phyloP scores from a whole-genome alignment of 2,797 vertebrate species.

The Dicrostonyx torquatus region DNA sequence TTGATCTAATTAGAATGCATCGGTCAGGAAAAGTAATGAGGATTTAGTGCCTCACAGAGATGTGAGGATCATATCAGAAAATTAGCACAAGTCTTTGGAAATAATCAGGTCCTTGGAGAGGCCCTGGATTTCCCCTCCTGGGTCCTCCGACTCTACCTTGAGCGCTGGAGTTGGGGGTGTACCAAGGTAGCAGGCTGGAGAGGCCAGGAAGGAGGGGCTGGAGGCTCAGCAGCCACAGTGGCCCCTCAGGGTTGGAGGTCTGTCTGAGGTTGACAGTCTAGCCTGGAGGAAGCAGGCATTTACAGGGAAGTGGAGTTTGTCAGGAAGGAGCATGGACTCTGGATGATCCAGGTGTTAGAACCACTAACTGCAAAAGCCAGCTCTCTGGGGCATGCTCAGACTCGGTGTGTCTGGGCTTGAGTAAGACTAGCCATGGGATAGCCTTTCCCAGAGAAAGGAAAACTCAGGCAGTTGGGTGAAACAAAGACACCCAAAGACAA shows the following conservation, averaged over 20 bases:
- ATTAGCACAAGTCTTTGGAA: constrained; percentile 88
- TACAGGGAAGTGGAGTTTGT: not conserved
- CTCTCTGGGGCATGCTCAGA: not conserved
- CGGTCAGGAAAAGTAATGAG: constrained; percentile 91
- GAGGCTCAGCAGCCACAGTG: not conserved
- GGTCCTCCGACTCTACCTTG: constrained; percentile 62
- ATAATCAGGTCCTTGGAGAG: constrained; percentile 87
- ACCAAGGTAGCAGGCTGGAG: not conserved
- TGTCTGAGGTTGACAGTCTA: not conserved
- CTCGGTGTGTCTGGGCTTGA: not conserved
- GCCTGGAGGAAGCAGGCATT: not conserved
- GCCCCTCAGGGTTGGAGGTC: not conserved
- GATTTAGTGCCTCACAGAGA: constrained; percentile 89
- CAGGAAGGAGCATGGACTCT: not conserved
- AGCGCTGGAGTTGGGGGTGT: constrained; percentile 53
- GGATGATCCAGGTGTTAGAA: not conserved
- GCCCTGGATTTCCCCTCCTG: constrained; percentile 63
- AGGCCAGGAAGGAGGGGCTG: not conserved
- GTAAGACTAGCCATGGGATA: not conserved
- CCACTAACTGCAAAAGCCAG: not conserved
- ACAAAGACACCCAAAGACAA: not conserved
- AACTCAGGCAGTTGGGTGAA: not conserved
- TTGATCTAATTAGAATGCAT: constrained; percentile 91
- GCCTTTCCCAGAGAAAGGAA: not conserved
- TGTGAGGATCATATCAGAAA: constrained; percentile 89